Conservation (phyloP, 1,140 invertebrate species). For the Drosophila athabasca region DNA sequence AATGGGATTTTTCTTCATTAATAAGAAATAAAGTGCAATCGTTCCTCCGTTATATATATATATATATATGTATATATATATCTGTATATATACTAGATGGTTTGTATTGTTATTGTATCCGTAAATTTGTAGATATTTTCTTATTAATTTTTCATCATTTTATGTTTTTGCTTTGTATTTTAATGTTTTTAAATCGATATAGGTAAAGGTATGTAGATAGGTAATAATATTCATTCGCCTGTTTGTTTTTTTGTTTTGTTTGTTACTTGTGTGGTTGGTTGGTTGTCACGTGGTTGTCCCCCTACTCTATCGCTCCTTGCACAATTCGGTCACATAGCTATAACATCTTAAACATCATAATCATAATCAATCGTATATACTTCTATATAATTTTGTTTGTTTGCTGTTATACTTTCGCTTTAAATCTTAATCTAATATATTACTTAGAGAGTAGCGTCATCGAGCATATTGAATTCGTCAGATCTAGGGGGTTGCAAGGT, state of each 20-base stretch:
- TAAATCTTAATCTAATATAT: slow-evolving; percentile 72
- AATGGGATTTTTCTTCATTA: slow-evolving; percentile 81
- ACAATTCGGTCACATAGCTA: slow-evolving; percentile 74
- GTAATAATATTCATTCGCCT: slow-evolving; percentile 81
- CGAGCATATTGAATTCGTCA: slow-evolving; percentile 82
- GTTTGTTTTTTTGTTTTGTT: slow-evolving; percentile 70
- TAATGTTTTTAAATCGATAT: slow-evolving; percentile 78
- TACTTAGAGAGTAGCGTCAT: slow-evolving; percentile 82
- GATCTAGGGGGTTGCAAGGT: slow-evolving; percentile 50
- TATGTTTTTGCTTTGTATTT: slow-evolving; percentile 51
- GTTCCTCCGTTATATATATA: slow-evolving; percentile 53
- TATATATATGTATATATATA: slow-evolving; percentile 47
- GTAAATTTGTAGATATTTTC: slow-evolving; percentile 80
- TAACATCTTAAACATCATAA: slow-evolving; percentile 81
- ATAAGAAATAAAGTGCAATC: slow-evolving; percentile 76
- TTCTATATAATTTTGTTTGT: slow-evolving; percentile 63
- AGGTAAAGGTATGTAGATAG: slow-evolving; percentile 81
- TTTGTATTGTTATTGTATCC: slow-evolving; percentile 72
- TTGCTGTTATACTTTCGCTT: slow-evolving; percentile 72
- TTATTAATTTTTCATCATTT: slow-evolving; percentile 48
- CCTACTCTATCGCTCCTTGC: slow-evolving; percentile 55
- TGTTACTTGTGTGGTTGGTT: slow-evolving; percentile 71
- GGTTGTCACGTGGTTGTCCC: slow-evolving; percentile 56
- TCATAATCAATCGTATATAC: slow-evolving; percentile 50
- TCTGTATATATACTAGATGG: slow-evolving; percentile 43